Evolutionary conservation across 2,113 vertebrate genomes (phyloP), one percentile per base, ranked within the genome.

Genomic region (Melanocharis versteri): DNA sequence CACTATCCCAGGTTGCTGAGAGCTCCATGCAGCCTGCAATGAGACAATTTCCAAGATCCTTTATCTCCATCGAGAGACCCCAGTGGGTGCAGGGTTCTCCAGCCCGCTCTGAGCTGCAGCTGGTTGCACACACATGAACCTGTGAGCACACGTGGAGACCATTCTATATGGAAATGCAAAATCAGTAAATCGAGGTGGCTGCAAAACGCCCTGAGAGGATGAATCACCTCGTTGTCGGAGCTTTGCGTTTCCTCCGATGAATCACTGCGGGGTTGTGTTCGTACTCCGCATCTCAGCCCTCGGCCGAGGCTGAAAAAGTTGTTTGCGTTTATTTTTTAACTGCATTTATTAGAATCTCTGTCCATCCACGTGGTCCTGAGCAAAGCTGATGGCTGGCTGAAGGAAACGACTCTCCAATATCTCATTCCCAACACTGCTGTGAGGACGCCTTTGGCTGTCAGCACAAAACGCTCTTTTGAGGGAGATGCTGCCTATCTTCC

Each of bases 91-190:
- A 20, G n/a, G 7, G 13, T 1, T 65, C 17, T 68, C 22, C 44
- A 40, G 15, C 66, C 62, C 31, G 7, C 61, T 31, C 11, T 47
- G 76, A 54, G 50, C 48, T 50, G 40, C 30, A 71, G 62, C 56
- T 48, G 45, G 27, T 2, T 15, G n/a, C 70, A 42, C 50, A 31
- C 16, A 27, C 14, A 10, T 1, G 45, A 82, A 68, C 78, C 6
- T 6, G 26, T 28, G 28, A 71, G 66, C 40, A 60, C 76, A 65
- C 1, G 50, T 16, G 6, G 39, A 15, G 77, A 72, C 56, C 42
- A 4, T 19, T 93, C 30, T 35, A 28, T 40, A 37, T 50, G 85
- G 90, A 95, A 94, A 97, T 33, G 51, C 75, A 80, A 76, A 45
- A 80, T 83, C 82, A 70, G 90, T 88, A 73, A 70, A 83, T 30